Conservation (phyloP, 2,113 vertebrate genomes). For the Gobio gobio region DNA sequence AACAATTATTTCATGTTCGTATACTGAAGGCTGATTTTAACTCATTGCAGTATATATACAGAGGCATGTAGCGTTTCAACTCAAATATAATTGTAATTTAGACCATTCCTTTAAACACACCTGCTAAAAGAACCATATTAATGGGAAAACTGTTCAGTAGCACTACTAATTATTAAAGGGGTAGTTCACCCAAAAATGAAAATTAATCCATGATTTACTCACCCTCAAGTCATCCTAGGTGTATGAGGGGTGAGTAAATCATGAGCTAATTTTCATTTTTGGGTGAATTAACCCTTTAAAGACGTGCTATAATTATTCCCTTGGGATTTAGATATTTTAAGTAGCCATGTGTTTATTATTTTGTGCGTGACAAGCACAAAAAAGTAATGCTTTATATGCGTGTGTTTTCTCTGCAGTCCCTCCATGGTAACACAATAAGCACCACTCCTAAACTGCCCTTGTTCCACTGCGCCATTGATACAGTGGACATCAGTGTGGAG, state of each 20-base stretch:
- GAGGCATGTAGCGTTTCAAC: background rate
- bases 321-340: background rate
- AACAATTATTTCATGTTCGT: too few species aligned
- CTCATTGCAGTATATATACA: background rate
- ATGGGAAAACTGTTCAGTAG: background rate
- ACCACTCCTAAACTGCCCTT: conserved; percentile 76
- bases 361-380: background rate
- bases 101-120: background rate
- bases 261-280: too few species aligned
- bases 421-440: conserved; percentile 70
- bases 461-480: conserved; percentile 81
- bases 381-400: conserved; percentile 6
- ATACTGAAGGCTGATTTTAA: background rate
- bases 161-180: background rate
- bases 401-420: conserved; percentile 61
- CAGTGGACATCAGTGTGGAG: conserved; percentile 84
- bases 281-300: too few species aligned
- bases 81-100: background rate
- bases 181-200: too few species aligned
- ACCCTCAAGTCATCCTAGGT: too few species aligned
- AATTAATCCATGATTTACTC: too few species aligned
- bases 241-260: too few species aligned
- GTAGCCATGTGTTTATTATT: background rate
- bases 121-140: background rate
- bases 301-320: background rate